Base-by-base conservation (phyloP, 2,113 vertebrate genomes). In the Poeciliopsis turrubarensis region DNA sequence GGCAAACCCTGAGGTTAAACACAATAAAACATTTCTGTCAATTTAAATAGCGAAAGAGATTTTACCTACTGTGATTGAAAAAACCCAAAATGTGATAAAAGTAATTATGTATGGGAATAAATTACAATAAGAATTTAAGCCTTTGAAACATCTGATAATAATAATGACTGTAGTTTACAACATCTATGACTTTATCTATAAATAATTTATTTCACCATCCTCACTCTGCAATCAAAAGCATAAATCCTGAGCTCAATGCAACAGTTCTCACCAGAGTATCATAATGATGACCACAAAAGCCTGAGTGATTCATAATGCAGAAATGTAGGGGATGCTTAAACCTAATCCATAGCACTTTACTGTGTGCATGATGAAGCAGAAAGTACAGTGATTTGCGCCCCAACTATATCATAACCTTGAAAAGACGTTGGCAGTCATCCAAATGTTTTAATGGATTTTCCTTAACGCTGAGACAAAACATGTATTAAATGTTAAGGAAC, bases 1-100 rank as follows among this genome's bases (percentile, higher is more conserved):
- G 97, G 96, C 84, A 98, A 95, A 51, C 98, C 98, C 98, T 99
- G 85, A 85, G 95, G 93, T 64, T 93, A 91, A 84, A 78, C 54
- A 89, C 87, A 75, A 83, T 74, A 12, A 87, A 72, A 69, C 0
- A 77, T 78, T 75, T 71, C 61, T 69, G 51, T 67, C 68, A 68
- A 84, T 75, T 78, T 51, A 77, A 76, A 69, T 51, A 71, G 0
- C 1, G 3, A 11, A 47, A 77, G 27, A 62, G 44, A 22, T 44
- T 77, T 0, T 0, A 62, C 51, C 32, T 26, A 54, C 17, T 26
- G 0, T 8, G 30, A 7, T 62, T 34, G 32, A 34, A 34, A 34
- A 1, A 47, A 66, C 63, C 41, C 0, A 65, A 69, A 26, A 27
- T 12, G 1, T 3, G 19, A 51, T 22, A 12, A 22, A n/a, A 15